Percentiles rank a stretch among this genome's conserved stretches.
phyloP scores from a whole-genome alignment of 2,113 vertebrate genomes.

The Atractosteus spatula region DNA sequence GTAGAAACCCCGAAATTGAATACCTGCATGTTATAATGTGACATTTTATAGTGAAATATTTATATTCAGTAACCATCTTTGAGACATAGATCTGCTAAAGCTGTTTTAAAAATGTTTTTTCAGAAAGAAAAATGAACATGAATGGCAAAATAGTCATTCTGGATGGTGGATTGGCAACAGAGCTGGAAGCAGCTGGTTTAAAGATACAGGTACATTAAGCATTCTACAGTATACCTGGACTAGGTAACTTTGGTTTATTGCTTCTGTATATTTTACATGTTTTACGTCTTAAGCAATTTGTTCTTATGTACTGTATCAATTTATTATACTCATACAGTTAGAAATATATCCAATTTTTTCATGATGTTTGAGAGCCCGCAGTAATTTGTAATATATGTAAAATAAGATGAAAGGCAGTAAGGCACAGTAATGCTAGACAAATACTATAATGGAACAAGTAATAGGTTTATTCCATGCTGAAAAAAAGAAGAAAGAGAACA shows the following conservation, averaged over 20 bases:
- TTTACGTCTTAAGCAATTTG: neutral
- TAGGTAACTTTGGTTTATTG: neutral
- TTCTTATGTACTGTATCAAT: neutral
- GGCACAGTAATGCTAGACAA: neutral
- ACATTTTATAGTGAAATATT: too few species aligned
- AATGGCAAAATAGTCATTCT: conserved; percentile 47
- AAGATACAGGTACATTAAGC: conserved; percentile 53
- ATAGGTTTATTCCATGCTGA: too few species aligned
- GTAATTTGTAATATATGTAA: neutral
- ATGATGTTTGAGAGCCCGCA: neutral
- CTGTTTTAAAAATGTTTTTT: too few species aligned
- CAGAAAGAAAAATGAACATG: conserved; percentile 7
- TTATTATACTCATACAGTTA: neutral
- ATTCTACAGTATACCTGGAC: neutral
- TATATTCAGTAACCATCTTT: too few species aligned
- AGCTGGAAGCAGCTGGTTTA: conserved; percentile 65
- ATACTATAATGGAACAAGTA: neutral
- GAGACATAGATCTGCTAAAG: too few species aligned
- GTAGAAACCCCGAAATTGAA: too few species aligned
- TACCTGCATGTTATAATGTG: too few species aligned
- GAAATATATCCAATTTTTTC: too few species aligned
- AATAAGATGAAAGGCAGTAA: too few species aligned
- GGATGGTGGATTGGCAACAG: conserved; percentile 71
- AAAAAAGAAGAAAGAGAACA: too few species aligned
- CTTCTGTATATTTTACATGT: neutral